These are phyloP conservation scores for Cercopithecus mona DNA, from an alignment of 2,113 vertebrate species.

Conservation along the genomic window DNA sequence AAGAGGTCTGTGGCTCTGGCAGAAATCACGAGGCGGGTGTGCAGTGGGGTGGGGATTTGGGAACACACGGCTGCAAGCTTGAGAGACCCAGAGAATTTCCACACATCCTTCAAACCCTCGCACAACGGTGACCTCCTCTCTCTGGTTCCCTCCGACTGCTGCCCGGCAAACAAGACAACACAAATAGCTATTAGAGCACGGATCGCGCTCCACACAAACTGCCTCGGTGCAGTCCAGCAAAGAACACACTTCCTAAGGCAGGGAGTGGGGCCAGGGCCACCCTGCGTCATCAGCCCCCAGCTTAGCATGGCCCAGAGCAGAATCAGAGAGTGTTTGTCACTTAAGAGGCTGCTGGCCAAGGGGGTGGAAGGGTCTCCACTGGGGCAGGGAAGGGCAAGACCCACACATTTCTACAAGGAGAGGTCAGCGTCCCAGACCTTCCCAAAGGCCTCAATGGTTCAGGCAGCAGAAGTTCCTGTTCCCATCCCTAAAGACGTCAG, in stretches of 20 bases:
- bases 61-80: no score
- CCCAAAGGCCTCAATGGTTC: neutral
- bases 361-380: neutral
- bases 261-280: rapidly evolving
- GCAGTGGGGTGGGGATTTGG: neutral
- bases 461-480: neutral
- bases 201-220: rapidly evolving
- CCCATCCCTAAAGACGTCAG: neutral
- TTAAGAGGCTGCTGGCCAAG: neutral
- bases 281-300: neutral
- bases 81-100: neutral
- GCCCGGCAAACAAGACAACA: no score
- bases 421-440: neutral
- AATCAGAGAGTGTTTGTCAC: neutral
- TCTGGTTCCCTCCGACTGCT: neutral
- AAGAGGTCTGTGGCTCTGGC: neutral
- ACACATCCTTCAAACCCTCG: neutral
- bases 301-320: neutral
- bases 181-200: rapidly evolving
- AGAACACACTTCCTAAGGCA: neutral
- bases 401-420: rapidly evolving
- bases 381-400: neutral
- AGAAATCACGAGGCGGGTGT: neutral
- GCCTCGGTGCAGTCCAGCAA: neutral
- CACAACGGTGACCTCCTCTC: neutral